Base-by-base conservation (phyloP, 1,140 invertebrate genomes). In the Drosophila melanogaster region DNA sequence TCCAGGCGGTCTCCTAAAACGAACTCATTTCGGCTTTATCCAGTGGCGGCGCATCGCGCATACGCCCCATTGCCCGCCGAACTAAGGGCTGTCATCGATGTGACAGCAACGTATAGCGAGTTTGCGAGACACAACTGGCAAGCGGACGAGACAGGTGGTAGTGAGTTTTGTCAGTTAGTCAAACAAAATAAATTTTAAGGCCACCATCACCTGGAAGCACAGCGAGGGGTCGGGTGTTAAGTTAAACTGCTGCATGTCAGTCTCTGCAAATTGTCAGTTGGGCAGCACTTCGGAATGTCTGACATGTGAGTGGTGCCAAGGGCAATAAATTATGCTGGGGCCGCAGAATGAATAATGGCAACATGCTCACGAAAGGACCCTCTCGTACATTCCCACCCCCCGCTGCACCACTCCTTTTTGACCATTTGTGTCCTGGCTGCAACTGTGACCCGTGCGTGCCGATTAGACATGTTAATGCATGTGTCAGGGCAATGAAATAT, bases 1-100 rank as follows among this genome's bases (percentile, higher is more conserved):
- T 10, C 7, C 30, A 94, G 65, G 94, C 94, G 26, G 93, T 93
- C 15, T 93, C 94, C 1, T 97, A 96, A 10, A 30, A 30, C 7
- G 30, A 93, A 49, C 89, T 96, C 4, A 93, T 96, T 40, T 91
- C 93, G 2, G 91, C 93, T 3, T 59, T 95, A 0, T 93, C 93
- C 40, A 94, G 94, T 90, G 79, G 79, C n/a, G 24, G 24, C 38
- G 37, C 33, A 56, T 80, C 66, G 76, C 67, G 78, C 51, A 81
- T 81, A 72, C 73, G 73, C 55, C 73, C 43, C 47, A 61, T 77
- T 79, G 58, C 12, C 40, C 30, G 49, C 55, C 37, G 24, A 14
- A 40, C 17, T 17, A 47, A 75, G 51, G 49, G 51, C 69, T 79
- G 81, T 79, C 75, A 79, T 61, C 65, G 58, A 64, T 76, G 73